Base-by-base conservation (phyloP, 2,797 vertebrate species). In the Aselliscus stoliczkanus region DNA sequence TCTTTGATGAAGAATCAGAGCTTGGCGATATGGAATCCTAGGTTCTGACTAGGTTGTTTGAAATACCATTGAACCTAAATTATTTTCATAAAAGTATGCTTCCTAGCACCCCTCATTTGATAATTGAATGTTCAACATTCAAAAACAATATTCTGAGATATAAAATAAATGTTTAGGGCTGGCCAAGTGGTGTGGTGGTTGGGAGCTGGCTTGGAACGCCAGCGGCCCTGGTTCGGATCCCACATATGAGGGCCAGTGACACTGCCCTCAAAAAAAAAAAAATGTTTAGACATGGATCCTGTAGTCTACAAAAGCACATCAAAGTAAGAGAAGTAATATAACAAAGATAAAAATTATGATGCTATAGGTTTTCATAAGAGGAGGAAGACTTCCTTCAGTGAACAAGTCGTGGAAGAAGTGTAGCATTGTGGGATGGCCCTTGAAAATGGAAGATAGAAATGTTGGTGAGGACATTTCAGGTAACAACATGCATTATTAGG, bases 111-210 rank as follows among this genome's bases (percentile, higher is more conserved):
- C 4, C 2, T 96, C 25, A 44, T 29, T 93, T 94, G 50, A 34
- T 94, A 82, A 70, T 37, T 29, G 64, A 80, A 39, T 93, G 34
- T 77, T 91, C 27, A 92, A 10, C n/a, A 77, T 82, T 96, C 81
- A 31, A 82, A 72, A 81, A 54, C 25, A 79, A 4, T 76, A 31
- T 58, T 81, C 29, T 77, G 25, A 84, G 31, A 27, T 93, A 42
- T 4, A 67, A 89, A 64, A 37, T 47, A 47, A 58, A n/a, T 60
- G 31, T 96, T 93, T 92, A 70, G 31, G n/a, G n/a, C n/a, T n/a
- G n/a, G n/a, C n/a, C n/a, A n/a, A n/a, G n/a, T n/a, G n/a, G n/a
- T n/a, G n/a, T n/a, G n/a, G n/a, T n/a, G n/a, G n/a, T n/a, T n/a
- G n/a, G n/a, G n/a, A n/a, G n/a, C n/a, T n/a, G n/a, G n/a, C n/a